phyloP scores from a whole-genome alignment of 2,113 vertebrate genomes.

The Carollia perspicillata region DNA sequence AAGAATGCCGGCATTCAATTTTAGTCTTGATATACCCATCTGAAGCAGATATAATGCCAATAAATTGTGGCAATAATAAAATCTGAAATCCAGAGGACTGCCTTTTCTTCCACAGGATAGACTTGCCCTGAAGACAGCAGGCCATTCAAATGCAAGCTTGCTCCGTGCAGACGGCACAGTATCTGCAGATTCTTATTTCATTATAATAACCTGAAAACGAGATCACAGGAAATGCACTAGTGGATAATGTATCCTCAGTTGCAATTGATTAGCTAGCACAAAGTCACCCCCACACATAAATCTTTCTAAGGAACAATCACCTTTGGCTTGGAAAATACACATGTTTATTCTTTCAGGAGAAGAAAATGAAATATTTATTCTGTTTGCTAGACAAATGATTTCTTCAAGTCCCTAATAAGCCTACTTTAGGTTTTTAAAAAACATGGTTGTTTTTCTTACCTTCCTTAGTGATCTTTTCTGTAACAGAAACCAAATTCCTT shows the following conservation, averaged over 20 bases:
- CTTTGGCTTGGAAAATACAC: slow-evolving; percentile 35
- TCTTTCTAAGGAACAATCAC: slow-evolving; percentile 39
- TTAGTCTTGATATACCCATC: not conserved
- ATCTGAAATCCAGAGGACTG: not conserved
- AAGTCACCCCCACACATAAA: not conserved
- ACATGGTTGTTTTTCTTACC: slow-evolving; percentile 69
- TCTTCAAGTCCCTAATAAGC: not conserved
- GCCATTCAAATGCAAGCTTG: not conserved
- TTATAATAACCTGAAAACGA: slow-evolving; percentile 55
- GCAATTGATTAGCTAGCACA: slow-evolving; percentile 45
- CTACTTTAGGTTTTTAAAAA: slow-evolving; percentile 10
- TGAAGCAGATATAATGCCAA: not conserved
- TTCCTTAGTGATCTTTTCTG: slow-evolving; percentile 65
- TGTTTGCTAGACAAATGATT: slow-evolving; percentile 44
- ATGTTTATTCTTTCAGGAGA: slow-evolving; percentile 40
- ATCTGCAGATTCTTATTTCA: slow-evolving; percentile 19
- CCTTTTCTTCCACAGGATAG: not conserved
- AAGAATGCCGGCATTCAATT: not conserved
- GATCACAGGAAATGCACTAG: slow-evolving; percentile 41
- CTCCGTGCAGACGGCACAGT: not conserved
- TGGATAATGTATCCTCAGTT: slow-evolving; percentile 4
- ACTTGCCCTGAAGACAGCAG: not conserved
- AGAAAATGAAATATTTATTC: slow-evolving; percentile 56
- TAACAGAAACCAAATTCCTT: slow-evolving; percentile 64
- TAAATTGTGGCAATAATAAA: not conserved